Evolutionary conservation across 2,888 invertebrate species (phyloP).

Genomic region (Adela reaumurella): DNA sequence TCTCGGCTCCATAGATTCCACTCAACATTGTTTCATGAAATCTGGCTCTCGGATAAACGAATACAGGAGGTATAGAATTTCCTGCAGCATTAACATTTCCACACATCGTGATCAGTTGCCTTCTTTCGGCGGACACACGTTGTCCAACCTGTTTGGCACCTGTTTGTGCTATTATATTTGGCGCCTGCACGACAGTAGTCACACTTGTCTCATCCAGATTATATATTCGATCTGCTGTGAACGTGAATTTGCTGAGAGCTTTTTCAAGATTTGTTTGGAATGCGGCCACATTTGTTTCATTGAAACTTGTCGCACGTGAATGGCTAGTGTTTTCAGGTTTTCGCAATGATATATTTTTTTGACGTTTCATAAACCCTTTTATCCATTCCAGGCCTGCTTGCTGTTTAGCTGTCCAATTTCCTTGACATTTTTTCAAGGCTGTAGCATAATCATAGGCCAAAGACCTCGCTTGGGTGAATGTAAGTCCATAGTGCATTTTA

Average conservation of each 20-base stretch:
- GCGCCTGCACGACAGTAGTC: conserved; percentile 15
- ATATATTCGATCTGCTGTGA: conserved; percentile 11
- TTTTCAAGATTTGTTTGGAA: conserved; percentile 9
- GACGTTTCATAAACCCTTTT: conserved; percentile 9
- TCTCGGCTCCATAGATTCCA: too few species aligned
- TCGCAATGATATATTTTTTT: conserved; percentile 7
- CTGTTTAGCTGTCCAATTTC: neutral
- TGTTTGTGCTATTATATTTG: conserved; percentile 13
- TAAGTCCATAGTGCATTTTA: neutral
- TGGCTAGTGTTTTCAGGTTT: conserved; percentile 15
- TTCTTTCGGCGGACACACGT: conserved; percentile 13
- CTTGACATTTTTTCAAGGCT: neutral
- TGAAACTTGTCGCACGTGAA: conserved; percentile 9
- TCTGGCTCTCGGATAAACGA: too few species aligned
- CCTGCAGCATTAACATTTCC: conserved; percentile 15
- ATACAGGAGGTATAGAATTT: conserved; percentile 17
- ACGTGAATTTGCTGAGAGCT: conserved; percentile 8
- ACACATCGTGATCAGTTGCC: conserved; percentile 14
- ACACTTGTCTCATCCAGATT: conserved; percentile 19
- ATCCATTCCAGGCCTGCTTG: conserved; percentile 7
- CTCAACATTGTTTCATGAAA: too few species aligned
- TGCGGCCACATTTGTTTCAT: conserved; percentile 7
- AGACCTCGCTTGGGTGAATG: neutral
- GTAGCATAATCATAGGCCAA: neutral
- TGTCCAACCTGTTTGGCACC: conserved; percentile 10